Conservation (phyloP, 2,888 invertebrate species). For the Pollenia angustigena region DNA sequence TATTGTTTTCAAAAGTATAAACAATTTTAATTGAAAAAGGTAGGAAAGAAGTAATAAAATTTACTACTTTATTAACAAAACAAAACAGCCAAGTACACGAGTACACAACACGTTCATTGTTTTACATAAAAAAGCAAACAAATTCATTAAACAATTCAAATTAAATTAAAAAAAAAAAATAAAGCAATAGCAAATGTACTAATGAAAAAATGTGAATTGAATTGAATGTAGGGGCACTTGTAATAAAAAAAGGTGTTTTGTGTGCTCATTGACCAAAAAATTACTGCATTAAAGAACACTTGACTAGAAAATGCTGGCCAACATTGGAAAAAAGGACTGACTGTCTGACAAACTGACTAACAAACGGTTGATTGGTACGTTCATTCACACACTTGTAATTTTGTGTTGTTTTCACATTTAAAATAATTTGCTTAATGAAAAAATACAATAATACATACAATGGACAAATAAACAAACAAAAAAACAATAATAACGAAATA, state of each 20-base stretch:
- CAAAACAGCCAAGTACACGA: background rate
- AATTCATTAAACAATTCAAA: conserved; percentile 55
- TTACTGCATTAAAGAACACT: conserved; percentile 27
- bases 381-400: conserved; percentile 59
- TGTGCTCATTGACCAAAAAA: conserved; percentile 63
- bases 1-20: conserved; percentile 40
- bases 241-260: conserved; percentile 61
- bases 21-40: conserved; percentile 49
- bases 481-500: conserved; percentile 40
- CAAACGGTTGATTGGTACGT: conserved; percentile 1
- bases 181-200: conserved; percentile 14
- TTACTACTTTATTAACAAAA: conserved; percentile 47
- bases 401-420: conserved; percentile 47
- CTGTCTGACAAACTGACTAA: background rate
- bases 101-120: conserved; percentile 21
- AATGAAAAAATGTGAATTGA: conserved; percentile 4
- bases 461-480: conserved; percentile 35
- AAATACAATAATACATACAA: conserved; percentile 29
- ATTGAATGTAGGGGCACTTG: conserved; percentile 9
- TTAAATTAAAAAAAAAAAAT: conserved; percentile 24
- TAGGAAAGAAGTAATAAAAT: conserved; percentile 62
- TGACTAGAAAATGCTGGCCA: conserved; percentile 34
- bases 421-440: conserved; percentile 72
- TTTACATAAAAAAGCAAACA: conserved; percentile 26
- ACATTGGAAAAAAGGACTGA: conserved; percentile 4